Percentiles rank a stretch among this genome's conserved stretches.
phyloP scores from a whole-genome alignment of 2,113 vertebrate species.

The Motacilla tschutschensis region DNA sequence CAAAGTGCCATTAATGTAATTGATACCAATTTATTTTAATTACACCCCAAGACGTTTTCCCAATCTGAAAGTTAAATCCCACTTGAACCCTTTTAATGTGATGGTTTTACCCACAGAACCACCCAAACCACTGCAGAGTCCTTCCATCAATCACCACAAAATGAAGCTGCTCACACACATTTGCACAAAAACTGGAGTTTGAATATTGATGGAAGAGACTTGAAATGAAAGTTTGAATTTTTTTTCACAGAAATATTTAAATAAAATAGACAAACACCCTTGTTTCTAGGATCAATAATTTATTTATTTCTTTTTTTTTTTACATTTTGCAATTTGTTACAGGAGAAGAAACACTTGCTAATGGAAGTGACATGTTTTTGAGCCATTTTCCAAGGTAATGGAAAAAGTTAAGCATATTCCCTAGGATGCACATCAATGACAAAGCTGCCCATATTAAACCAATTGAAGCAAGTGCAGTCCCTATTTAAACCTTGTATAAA shows the following conservation, averaged over 20 bases:
- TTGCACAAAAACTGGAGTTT: not conserved
- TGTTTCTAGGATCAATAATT: constrained; percentile 33
- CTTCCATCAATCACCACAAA: not conserved
- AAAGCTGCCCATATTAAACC: constrained; percentile 14
- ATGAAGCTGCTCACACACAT: not conserved
- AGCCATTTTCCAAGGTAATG: constrained; percentile 27
- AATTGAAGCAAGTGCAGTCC: constrained; percentile 34
- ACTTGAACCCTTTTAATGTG: not conserved
- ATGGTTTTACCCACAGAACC: not conserved
- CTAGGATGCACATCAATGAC: constrained; percentile 4
- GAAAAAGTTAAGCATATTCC: constrained; percentile 25
- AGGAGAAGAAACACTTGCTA: constrained; percentile 56
- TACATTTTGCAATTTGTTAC: constrained; percentile 41
- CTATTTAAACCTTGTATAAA: constrained; percentile 7
- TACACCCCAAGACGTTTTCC: not conserved
- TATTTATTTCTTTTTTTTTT: constrained; percentile 1
- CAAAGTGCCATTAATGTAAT: not conserved
- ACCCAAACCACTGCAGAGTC: not conserved
- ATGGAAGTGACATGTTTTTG: not conserved
- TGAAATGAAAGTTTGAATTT: not conserved
- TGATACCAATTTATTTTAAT: not conserved
- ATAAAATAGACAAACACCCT: not conserved
- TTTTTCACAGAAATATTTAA: not conserved
- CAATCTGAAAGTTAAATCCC: not conserved
- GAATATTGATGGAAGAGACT: not conserved